Percentiles rank a stretch among this genome's conserved stretches.
phyloP scores from a whole-genome alignment of 2,888 invertebrate species.

The Drosophila prostipennis region DNA sequence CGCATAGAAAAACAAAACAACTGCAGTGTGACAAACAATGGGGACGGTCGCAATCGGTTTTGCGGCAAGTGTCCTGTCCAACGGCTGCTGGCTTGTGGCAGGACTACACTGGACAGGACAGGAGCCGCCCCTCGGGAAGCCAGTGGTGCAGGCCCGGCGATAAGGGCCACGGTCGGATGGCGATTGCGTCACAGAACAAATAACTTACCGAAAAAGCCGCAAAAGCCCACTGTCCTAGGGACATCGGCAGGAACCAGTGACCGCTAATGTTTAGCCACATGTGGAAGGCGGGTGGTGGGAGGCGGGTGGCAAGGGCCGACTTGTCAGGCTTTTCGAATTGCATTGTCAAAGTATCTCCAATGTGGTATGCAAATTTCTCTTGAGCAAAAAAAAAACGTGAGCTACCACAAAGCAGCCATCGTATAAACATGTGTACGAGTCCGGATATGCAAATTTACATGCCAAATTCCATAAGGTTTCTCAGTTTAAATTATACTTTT shows the following conservation, averaged over 20 bases:
- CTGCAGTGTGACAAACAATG: constrained; percentile 69
- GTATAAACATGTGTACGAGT: neutral
- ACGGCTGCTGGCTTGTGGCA: too few species aligned
- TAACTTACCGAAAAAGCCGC: constrained; percentile 73
- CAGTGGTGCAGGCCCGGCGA: constrained; percentile 33
- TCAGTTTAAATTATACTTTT: neutral
- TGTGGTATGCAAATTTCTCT: constrained; percentile 26
- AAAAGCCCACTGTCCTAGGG: constrained; percentile 60
- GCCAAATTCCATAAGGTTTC: neutral
- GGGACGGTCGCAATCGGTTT: constrained; percentile 63
- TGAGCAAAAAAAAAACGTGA: neutral
- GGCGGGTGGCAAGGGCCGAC: constrained; percentile 4
- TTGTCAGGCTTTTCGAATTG: constrained; percentile 51
- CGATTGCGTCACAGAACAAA: constrained; percentile 75
- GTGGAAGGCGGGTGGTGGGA: constrained; percentile 2
- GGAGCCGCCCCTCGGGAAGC: constrained; percentile 31
- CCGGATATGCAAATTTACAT: neutral
- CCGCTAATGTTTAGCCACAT: constrained; percentile 76
- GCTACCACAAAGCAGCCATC: neutral
- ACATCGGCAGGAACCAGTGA: constrained; percentile 49
- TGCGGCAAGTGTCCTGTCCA: constrained; percentile 34
- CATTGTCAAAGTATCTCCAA: constrained; percentile 51
- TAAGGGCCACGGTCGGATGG: constrained; percentile 50
- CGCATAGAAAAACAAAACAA: constrained; percentile 49
- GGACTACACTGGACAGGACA: constrained; percentile 49